Conservation (phyloP, 2,113 vertebrate species). For the Phylloscopus trochiloides region DNA sequence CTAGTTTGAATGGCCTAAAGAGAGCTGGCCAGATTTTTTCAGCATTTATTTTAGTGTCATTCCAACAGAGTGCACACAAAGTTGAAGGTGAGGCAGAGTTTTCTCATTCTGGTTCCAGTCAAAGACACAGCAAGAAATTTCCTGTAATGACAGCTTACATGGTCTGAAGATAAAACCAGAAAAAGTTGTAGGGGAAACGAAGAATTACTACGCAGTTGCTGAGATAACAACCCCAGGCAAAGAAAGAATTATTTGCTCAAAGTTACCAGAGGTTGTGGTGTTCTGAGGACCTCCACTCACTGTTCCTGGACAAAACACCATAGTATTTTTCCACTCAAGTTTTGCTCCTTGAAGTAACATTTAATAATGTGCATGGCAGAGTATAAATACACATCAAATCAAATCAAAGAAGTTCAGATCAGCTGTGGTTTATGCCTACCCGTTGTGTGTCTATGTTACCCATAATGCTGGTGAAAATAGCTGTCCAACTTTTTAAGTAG, state of each 20-base stretch:
- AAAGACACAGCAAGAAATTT: background rate
- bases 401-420: background rate
- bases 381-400: background rate
- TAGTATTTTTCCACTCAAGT: background rate
- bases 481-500: background rate
- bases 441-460: background rate
- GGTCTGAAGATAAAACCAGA: background rate
- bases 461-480: background rate
- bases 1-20: background rate
- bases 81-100: background rate
- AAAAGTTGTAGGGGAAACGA: background rate
- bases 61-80: background rate
- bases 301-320: accelerated
- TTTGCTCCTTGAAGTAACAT: background rate
- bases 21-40: background rate
- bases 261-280: background rate
- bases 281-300: background rate
- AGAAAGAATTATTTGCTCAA: background rate
- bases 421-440: background rate
- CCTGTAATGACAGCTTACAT: background rate
- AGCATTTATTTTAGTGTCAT: background rate
- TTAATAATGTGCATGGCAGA: background rate
- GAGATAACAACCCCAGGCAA: background rate
- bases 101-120: background rate
- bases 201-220: background rate